phyloP scores from a whole-genome alignment of 30 jellyfish, hydroid and myxozoan species.

The Chrysaora quinquecirrha region DNA sequence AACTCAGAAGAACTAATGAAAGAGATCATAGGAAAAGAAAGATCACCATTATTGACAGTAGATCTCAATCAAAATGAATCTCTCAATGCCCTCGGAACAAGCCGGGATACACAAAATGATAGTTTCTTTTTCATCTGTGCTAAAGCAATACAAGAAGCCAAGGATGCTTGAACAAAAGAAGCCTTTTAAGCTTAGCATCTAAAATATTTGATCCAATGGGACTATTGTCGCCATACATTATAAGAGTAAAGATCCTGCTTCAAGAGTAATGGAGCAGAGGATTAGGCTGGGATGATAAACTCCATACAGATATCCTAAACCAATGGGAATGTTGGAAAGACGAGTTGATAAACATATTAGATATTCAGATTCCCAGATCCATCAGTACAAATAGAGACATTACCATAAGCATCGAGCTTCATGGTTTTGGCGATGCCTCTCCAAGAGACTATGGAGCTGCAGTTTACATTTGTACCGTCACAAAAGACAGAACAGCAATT shows the following conservation, averaged over 20 bases:
- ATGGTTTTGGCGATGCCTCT: conserved; percentile 48
- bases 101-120: conserved; percentile 16
- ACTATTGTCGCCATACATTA: conserved; percentile 1
- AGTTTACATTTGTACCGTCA: neutral
- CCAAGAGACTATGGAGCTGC: conserved; percentile 33
- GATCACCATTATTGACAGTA: conserved; percentile 2
- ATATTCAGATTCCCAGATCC: conserved; percentile 25
- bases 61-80: conserved; percentile 1
- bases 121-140: neutral
- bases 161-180: neutral
- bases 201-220: conserved; percentile 42
- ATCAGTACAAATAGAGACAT: neutral
- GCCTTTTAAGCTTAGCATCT: conserved; percentile 24
- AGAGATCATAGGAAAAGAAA: no score
- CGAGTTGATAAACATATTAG: neutral
- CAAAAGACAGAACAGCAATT: neutral
- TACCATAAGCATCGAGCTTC: neutral
- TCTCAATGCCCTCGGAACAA: conserved; percentile 7
- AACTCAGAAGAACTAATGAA: neutral
- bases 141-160: neutral
- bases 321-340: conserved; percentile 21
- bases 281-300: conserved; percentile 14
- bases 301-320: no score
- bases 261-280: conserved; percentile 5
- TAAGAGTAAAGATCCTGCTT: conserved; percentile 12